Base-by-base conservation (phyloP, 2,797 vertebrate species). In the Orestias chungarensis region DNA sequence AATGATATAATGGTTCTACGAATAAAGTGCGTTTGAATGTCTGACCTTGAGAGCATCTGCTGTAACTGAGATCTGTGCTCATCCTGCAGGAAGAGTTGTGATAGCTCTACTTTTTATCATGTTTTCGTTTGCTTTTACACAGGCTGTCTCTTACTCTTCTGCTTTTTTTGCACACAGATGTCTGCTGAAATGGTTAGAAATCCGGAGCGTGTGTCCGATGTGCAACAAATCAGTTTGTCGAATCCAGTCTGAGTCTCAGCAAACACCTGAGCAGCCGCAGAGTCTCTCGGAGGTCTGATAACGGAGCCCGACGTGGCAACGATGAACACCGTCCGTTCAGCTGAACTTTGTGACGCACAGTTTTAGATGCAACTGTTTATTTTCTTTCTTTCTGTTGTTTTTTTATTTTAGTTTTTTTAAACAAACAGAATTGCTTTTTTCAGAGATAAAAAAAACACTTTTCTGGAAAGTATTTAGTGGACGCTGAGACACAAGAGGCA, bases 141-240 rank as follows among this genome's bases (percentile, higher is more conserved):
- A 12, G 27, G 25, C 50, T 52, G 3, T 50, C 10, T n/a, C 18
- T 14, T 12, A 5, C 44, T 3, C 11, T n/a, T 42, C 23, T 57
- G 4, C 20, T 23, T 43, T 38, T 65, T 70, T 40, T 59, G n/a
- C n/a, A n/a, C 71, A 11, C 74, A 96, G 95, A 90, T 95, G 95
- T 92, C 87, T 96, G 68, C 85, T 95, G 27, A 96, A 96, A 79
- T 95, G 95, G 95, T 83, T 95, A 77, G 95, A 96, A 89, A 94
- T 95, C 70, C 94, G 95, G 76, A 95, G 94, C 3, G 92, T 95
- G 50, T 95, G 95, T 59, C 95, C 95, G 35, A 95, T 95, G 95
- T 96, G 95, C 87, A 95, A 95, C 90, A 95, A 95, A 78, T 87
- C 92, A 62, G 94, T 95, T 78, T 94, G 94, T 74, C 92, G 94